Evolutionary conservation across 2,113 vertebrate species (phyloP).

Genomic region (Dryoscopus gambensis): DNA sequence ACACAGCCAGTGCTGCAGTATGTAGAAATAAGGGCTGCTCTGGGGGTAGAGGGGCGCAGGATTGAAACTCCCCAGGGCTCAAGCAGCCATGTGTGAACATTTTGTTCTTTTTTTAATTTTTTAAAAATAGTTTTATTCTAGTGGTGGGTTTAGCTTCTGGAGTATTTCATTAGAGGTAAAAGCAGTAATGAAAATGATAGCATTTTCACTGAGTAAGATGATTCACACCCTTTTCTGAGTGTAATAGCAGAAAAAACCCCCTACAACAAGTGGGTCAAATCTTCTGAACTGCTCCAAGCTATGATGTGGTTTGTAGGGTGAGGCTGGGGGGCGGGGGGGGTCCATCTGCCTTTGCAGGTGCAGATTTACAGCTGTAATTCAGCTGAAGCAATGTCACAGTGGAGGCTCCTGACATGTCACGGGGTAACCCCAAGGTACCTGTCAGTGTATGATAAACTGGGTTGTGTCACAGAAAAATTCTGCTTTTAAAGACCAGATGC

Average conservation of each 20-base stretch:
- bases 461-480: background rate
- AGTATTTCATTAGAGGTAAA: background rate
- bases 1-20: background rate
- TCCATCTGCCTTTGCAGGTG: background rate
- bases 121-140: rapidly evolving
- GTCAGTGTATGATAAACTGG: rapidly evolving
- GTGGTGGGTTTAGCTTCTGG: background rate
- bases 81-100: rapidly evolving
- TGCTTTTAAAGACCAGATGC: background rate
- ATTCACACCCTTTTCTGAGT: background rate
- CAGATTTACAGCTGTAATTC: background rate
- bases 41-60: background rate
- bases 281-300: background rate
- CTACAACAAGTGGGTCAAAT: background rate
- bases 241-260: background rate
- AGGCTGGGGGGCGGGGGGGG: background rate
- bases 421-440: background rate
- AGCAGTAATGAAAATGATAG: background rate
- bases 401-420: rapidly evolving
- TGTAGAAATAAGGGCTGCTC: background rate
- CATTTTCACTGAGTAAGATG: background rate
- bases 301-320: background rate
- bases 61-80: background rate
- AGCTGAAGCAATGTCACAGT: background rate
- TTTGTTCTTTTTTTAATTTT: rapidly evolving